A percentile compares a stretch with the other conserved stretches of the same genome.
phyloP scores from a whole-genome alignment of 2,888 invertebrate genomes.

The Coleophora flavipennella region DNA sequence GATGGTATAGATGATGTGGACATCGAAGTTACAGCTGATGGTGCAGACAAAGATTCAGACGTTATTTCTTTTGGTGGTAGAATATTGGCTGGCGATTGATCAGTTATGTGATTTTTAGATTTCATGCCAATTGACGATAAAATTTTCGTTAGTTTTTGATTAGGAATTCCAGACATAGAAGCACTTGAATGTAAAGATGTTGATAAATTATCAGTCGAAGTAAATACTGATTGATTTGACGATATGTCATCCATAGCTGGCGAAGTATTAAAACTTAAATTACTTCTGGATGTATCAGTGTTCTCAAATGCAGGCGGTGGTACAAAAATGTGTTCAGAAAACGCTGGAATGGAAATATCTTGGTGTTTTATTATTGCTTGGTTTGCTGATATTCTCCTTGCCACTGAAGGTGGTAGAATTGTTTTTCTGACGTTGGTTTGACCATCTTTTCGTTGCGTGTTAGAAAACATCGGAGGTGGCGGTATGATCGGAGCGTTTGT shows the following conservation, averaged over 20 bases:
- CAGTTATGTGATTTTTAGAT: no score
- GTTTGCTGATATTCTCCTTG: conserved; percentile 47
- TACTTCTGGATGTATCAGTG: no score
- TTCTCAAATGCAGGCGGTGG: not conserved
- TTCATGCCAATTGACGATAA: no score
- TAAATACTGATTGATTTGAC: no score
- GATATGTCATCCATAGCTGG: no score
- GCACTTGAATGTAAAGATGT: no score
- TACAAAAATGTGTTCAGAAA: not conserved
- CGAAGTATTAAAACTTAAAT: no score
- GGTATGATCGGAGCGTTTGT: conserved; percentile 37
- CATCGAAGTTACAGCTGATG: not conserved
- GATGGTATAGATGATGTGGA: not conserved
- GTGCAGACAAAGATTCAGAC: not conserved
- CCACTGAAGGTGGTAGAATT: conserved; percentile 56
- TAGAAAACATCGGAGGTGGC: conserved; percentile 59
- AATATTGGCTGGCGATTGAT: no score
- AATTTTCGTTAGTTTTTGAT: no score
- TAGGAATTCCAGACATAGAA: no score
- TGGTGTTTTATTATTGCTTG: conserved; percentile 44
- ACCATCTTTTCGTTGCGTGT: conserved; percentile 26
- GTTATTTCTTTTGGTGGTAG: no score
- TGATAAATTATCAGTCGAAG: no score
- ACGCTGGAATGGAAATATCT: conserved; percentile 4
- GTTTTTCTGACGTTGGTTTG: conserved; percentile 32